Conservation (phyloP, 2,888 invertebrate species). For the Tenthredo mesomela region DNA sequence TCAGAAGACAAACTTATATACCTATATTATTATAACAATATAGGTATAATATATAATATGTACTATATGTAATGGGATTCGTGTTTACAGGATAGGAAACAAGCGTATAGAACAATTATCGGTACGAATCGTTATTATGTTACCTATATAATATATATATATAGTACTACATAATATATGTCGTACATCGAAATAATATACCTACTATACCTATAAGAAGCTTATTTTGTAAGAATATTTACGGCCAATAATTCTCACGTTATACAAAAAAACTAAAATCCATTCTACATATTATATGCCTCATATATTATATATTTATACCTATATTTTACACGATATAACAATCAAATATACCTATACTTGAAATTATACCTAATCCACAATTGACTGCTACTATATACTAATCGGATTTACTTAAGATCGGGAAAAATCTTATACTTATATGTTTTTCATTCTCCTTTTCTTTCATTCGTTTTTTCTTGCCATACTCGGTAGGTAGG, state of each 20-base stretch:
- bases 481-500: too few relatives aligned
- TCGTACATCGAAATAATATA: background rate
- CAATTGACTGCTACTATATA: background rate
- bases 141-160: background rate
- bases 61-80: background rate
- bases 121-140: background rate
- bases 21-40: background rate
- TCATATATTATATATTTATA: background rate
- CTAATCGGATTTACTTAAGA: background rate
- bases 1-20: background rate
- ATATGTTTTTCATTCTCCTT: background rate
- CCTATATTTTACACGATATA: background rate
- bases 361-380: background rate
- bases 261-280: background rate
- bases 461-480: background rate
- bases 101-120: background rate
- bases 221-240: constrained; percentile 11
- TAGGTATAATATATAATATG: background rate
- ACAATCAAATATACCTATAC: background rate
- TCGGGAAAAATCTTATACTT: background rate
- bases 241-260: background rate
- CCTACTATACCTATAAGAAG: background rate
- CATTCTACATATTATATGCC: background rate
- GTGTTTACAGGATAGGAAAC: background rate
- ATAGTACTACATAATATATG: too few relatives aligned